Conservation (phyloP, 2,113 vertebrate genomes). For the Myiopsitta monachus region DNA sequence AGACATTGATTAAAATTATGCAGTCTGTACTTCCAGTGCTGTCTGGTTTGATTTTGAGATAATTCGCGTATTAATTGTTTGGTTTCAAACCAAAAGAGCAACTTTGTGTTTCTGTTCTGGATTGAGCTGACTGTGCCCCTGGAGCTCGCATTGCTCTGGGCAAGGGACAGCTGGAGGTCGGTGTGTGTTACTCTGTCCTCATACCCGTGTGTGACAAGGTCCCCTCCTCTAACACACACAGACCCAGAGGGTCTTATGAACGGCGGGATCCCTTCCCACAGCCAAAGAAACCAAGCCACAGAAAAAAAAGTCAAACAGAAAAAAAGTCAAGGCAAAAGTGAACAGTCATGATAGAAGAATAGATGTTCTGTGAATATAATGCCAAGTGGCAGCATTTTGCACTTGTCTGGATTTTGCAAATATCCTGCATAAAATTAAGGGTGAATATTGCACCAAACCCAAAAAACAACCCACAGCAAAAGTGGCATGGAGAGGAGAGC, state of each 20-base stretch:
- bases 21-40: not conserved
- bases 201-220: fast-evolving
- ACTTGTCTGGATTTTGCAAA: not conserved
- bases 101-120: not conserved
- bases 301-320: fast-evolving
- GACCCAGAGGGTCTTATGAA: not conserved
- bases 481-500: not conserved
- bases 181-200: fast-evolving
- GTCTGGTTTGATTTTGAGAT: not conserved
- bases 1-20: not conserved
- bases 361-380: not conserved
- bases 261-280: not conserved
- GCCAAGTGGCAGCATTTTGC: not conserved
- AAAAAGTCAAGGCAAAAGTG: not conserved
- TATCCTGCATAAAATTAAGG: not conserved
- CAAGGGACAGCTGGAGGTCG: fast-evolving
- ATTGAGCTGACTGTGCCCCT: fast-evolving
- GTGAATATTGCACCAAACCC: not conserved
- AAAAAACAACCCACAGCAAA: not conserved
- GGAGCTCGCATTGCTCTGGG: not conserved
- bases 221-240: not conserved
- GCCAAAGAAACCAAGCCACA: not conserved
- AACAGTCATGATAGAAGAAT: not conserved
- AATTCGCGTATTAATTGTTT: not conserved
- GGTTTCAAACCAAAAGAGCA: not conserved